These are phyloP conservation scores for Bimastos eiseni DNA, from an alignment of 2,888 invertebrate genomes.

Conservation along the genomic window DNA sequence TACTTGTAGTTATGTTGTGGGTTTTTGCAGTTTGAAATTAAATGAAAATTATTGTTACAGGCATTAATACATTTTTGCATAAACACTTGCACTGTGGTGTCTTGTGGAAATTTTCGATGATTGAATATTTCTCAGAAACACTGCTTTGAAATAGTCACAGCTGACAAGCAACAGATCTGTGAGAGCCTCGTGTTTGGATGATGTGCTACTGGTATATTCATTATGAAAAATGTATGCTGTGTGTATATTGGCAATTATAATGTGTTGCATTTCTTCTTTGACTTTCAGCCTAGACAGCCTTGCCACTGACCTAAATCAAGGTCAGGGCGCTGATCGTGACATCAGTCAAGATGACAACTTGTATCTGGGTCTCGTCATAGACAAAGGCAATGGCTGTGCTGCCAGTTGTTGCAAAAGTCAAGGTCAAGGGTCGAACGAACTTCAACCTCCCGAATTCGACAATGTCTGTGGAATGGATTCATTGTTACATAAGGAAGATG, in stretches of 20 bases:
- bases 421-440: not conserved
- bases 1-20: too few species aligned
- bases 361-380: not conserved
- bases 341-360: not conserved
- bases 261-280: not conserved
- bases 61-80: too few species aligned
- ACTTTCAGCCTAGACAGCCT: constrained; percentile 13
- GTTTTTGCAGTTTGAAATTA: too few species aligned
- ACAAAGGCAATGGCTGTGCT: not conserved
- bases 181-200: not conserved
- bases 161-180: not conserved
- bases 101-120: not conserved
- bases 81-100: too few species aligned
- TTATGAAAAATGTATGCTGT: not conserved
- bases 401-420: not conserved
- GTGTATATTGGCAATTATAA: not conserved
- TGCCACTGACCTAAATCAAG: not conserved
- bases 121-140: not conserved
- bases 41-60: too few species aligned
- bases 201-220: not conserved
- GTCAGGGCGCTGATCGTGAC: not conserved
- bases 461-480: not conserved
- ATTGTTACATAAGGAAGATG: not conserved
- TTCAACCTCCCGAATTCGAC: not conserved
- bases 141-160: not conserved